Conservation (phyloP, 2,888 invertebrate species). For the Sturmia bella region DNA sequence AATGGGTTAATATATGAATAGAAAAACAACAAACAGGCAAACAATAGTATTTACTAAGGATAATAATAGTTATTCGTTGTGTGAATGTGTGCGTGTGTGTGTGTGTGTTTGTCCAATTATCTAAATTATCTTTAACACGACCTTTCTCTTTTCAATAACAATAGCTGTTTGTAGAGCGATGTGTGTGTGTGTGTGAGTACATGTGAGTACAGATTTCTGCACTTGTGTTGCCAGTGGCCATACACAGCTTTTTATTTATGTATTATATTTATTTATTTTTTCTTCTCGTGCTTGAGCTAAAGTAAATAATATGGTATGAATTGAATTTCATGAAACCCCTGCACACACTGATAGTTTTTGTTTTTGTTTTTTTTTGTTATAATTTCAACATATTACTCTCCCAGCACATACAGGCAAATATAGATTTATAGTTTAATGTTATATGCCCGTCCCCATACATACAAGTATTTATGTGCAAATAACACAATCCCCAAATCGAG, state of each 20-base stretch:
- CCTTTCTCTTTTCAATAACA: slow-evolving; percentile 34
- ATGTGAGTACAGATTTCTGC: too few species aligned
- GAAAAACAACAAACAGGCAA: slow-evolving; percentile 4
- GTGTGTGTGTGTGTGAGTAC: not conserved
- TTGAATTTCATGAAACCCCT: not conserved
- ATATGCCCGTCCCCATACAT: not conserved
- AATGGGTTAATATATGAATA: slow-evolving; percentile 2
- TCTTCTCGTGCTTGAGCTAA: not conserved
- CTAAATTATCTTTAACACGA: slow-evolving; percentile 51
- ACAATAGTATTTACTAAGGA: slow-evolving; percentile 60
- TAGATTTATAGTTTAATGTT: not conserved
- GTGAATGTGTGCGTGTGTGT: too few species aligned
- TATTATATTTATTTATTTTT: slow-evolving; percentile 8
- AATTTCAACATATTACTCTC: not conserved
- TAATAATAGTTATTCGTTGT: slow-evolving; percentile 40
- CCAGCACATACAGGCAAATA: not conserved
- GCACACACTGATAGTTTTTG: not conserved
- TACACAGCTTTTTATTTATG: slow-evolving; percentile 5
- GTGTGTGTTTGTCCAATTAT: slow-evolving; percentile 29
- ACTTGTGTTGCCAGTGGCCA: not conserved
- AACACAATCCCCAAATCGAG: not conserved
- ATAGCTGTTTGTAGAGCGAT: not conserved
- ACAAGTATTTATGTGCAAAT: not conserved
- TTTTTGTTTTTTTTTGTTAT: too few species aligned
- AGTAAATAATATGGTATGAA: slow-evolving; percentile 3